Evolutionary conservation across 2,888 invertebrate genomes (phyloP), one percentile per base, ranked within the genome.

Genomic region (Darwinula stevensoni): DNA sequence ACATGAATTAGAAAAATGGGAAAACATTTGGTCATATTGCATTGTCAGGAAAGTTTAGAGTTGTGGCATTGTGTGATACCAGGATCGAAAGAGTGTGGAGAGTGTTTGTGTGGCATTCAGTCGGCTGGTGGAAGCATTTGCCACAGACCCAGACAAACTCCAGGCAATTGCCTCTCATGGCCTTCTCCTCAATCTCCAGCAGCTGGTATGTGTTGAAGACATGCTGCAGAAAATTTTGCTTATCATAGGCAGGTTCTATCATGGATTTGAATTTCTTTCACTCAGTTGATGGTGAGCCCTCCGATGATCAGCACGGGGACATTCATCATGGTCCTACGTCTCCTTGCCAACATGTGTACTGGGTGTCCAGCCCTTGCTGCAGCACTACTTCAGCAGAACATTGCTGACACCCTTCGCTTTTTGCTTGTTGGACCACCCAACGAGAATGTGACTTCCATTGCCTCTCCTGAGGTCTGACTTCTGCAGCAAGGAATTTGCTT

Each of bases 51-150:
- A n/a, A n/a, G n/a, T n/a, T n/a, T n/a, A n/a, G n/a, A n/a, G n/a
- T n/a, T n/a, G n/a, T n/a, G n/a, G n/a, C n/a, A n/a, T n/a, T n/a
- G n/a, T n/a, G n/a, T n/a, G n/a, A n/a, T 36, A 40, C 48, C 71
- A 84, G 56, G 97, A 97, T 54, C 94, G 94, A 52, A 91, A 91
- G 48, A 84, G 86, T 35, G 84, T 94, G 27, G 97, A 97, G 49
- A 82, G 80, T 47, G 84, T 91, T 11, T 94, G 94, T 45, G 62
- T 84, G 39, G 84, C 91, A 14, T 91, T 94, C 57, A 82, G 86
- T 35, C 68, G 94, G 4, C 61, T 97, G 29, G 86, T 94, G 30
- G 94, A 97, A 47, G 86, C 84, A 50, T 86, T 84, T 52, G 86
- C 88, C 48, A 65, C 72, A 42, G 86, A 94, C 49, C 70, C 84